Base-by-base conservation (phyloP, 2,888 invertebrate species). In the Caradrina clavipalpis region DNA sequence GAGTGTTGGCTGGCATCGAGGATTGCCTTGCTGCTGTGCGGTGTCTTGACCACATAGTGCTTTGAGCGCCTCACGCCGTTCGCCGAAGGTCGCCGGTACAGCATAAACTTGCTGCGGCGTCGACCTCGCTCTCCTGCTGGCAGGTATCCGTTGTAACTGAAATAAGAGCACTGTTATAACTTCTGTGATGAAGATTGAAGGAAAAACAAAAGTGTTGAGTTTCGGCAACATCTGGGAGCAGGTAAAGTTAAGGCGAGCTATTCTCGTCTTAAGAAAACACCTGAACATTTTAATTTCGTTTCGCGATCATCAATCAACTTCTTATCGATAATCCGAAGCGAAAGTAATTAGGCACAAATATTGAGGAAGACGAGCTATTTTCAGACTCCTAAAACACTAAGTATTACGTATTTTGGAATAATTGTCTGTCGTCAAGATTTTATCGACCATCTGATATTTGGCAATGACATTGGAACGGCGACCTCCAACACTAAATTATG, bases 21-120 rank as follows among this genome's bases (percentile, higher is more conserved):
- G 89, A 99, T 99, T 78, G 99, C 99, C 97, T 99, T 98, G 89
- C 99, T 98, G 91, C 98, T 98, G 95, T 99, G 99, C 66, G 99
- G 99, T 64, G 99, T 99, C 96, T 98, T 98, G 85, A 99, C 99
- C 84, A 99, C 98, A 94, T 99, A 99, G 95, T 99, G 99, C 93
- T 98, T 98, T 80, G 98, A 98, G 86, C 99, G 97, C 89, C 98
- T 98, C 62, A 99, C 99, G 69, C 99, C 99, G 94, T 99, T 99
- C 74, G 99, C 97, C 83, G 97, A 97, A 77, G 97, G 97, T 86
- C 99, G 97, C 93, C 98, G 98, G 95, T 97, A 98, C 76, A 99
- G 96, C 81, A 99, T 97, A 95, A 99, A 99, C 96, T 99, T 99
- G 96, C 99, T 99, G 89, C 98, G 97, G 88, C 98, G 97, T 73